Evolutionary conservation across 2,888 invertebrate species (phyloP), one percentile per base, ranked within the genome.

Genomic region (Auanema freiburgensis): DNA sequence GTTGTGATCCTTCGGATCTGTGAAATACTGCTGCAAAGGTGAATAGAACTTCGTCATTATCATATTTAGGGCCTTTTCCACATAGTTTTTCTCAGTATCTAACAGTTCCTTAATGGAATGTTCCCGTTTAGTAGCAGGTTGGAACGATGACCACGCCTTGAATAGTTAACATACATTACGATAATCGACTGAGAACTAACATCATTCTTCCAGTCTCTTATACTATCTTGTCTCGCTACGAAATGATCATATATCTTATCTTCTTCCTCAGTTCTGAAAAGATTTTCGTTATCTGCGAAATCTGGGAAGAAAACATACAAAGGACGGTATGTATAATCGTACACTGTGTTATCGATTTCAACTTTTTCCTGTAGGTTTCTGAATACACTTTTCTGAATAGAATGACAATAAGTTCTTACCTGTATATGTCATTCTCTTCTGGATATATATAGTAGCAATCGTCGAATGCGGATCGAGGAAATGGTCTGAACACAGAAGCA

Each of bases 71-170:
- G 95, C 96, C 82, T 77, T 74, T 23, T 93, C 92, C 55, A 95
- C 90, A 84, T 97, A 98, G 85, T 97, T 97, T 80, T 90, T 90
- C 86, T 98, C 98, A 0, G 98, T 98, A 84, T 96, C 96, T 44
- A 96, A 89, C 60, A 98, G 87, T 85, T 98, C 98, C 71, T 86
- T 85, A 21, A 88, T 84, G 71, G 87, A 87, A 63, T 92, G 93
- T 85, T 96, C 95, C 65, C 95, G 88, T 85, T 94, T 95, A 85
- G 93, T 93, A 75, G 84, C 77, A 46, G 86, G 86, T 33, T 61
- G 58, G 61, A 78, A 80, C 12, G 52, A 56, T 41, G 67, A 62
- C 62, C 72, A 77, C 16, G 52, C 62, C 76, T 79, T n/a, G 57
- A 55, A 70, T 68, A 24, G 21, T n/a, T 10, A 24, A 23, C 11